Base-by-base conservation (phyloP, 2,888 invertebrate species). In the Leptopterna dolabrata region DNA sequence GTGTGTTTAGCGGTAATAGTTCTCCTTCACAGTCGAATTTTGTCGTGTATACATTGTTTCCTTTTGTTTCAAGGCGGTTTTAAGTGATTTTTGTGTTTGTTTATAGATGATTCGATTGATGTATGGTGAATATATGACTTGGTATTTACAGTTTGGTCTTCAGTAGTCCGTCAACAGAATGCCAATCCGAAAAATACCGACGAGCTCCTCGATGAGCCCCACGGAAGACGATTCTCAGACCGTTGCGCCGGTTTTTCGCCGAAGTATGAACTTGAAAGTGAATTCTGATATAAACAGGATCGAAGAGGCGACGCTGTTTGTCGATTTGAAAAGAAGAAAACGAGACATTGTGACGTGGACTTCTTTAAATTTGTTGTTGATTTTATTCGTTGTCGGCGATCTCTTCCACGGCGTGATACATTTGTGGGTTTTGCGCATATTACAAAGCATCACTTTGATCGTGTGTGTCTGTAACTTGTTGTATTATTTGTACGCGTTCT, bases 381-480 rank as follows among this genome's bases (percentile, higher is more conserved):
- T 85, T 36, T 27, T 76, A 16, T 43, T 85, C 24, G 76, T 47
- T 3, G 11, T 73, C 7, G 85, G 45, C 29, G 73, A 85, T 36
- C 4, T 27, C 11, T 45, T 85, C 29, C 27, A 47, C 45, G 45
- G 45, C 3, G 9, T 76, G n/a, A 73, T 85, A 9, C 41, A 71
- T 47, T 27, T 71, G 47, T 85, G 76, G 73, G 36, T 85, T 24
- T 45, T 71, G 45, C 51, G 85, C 9, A 24, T 47, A n/a, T 71
- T 71, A 13, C 85, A 85, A 76, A 45, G 30, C 24, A 45, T 47
- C 30, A 30, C 51, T 9, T 14, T 85, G 24, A 47, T 85, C 29
- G 55, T 85, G 30, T 85, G 85, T 30, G 29, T 29, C 7, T 85
- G 85, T 45, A 85, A 85, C 73, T 27, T 85, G 4, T 29, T 85